phyloP scores from a whole-genome alignment of 2,113 vertebrate species.

The Hydropotes inermis region DNA sequence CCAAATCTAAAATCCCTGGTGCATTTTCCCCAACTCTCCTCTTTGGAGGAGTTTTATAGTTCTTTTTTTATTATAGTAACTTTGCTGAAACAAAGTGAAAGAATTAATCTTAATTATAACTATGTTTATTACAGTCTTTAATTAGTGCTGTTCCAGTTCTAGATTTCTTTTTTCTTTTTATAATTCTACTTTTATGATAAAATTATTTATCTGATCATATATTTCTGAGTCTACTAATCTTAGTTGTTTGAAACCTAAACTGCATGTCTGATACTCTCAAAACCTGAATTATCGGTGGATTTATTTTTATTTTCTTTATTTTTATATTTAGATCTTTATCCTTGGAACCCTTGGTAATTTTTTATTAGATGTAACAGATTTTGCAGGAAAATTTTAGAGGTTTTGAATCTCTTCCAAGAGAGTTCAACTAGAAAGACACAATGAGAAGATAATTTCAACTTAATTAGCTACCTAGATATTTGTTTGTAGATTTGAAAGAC shows the following conservation, averaged over 20 bases:
- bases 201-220: background rate
- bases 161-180: background rate
- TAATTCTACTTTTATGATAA: background rate
- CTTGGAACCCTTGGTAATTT: background rate
- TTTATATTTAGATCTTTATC: background rate
- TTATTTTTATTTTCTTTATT: background rate
- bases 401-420: background rate
- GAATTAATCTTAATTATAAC: background rate
- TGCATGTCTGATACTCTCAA: background rate
- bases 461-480: background rate
- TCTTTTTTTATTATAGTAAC: background rate
- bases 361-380: background rate
- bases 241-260: background rate
- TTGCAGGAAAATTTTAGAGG: background rate
- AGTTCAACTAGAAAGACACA: background rate
- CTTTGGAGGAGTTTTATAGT: background rate
- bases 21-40: background rate
- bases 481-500: background rate
- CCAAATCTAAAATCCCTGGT: background rate
- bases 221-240: background rate
- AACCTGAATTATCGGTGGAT: background rate
- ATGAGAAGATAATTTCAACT: background rate
- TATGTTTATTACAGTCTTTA: background rate
- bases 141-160: background rate
- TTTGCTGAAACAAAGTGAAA: background rate